Conservation (phyloP, 2,888 invertebrate species). For the Agriopis marginaria region DNA sequence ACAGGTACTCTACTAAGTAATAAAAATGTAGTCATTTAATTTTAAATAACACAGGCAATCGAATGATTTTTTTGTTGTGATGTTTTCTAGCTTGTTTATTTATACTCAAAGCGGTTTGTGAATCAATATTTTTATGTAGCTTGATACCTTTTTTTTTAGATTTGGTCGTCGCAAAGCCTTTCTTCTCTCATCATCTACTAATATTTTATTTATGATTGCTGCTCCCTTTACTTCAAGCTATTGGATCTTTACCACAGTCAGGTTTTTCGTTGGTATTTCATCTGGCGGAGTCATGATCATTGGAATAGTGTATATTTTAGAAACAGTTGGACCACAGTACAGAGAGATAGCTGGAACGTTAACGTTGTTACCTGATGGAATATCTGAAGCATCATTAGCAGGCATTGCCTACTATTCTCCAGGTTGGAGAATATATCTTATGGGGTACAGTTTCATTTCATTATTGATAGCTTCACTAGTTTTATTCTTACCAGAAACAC, state of each 20-base stretch:
- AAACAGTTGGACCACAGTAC: conserved; percentile 84
- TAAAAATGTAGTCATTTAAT: not conserved
- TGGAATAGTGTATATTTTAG: conserved; percentile 81
- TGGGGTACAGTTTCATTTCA: conserved; percentile 52
- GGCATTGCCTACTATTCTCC: conserved; percentile 60
- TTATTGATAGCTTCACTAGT: conserved; percentile 54
- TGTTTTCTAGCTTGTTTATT: not conserved
- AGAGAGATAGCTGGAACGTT: conserved; percentile 69
- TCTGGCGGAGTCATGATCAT: conserved; percentile 91
- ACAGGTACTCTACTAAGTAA: conserved; percentile 52
- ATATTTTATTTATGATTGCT: conserved; percentile 87
- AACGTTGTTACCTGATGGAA: conserved; percentile 58
- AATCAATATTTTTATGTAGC: not conserved
- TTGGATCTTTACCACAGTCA: conserved; percentile 83
- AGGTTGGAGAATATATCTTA: conserved; percentile 60
- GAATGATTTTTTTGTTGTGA: not conserved
- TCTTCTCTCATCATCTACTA: conserved; percentile 88
- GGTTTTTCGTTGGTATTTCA: conserved; percentile 89
- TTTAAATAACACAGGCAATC: not conserved
- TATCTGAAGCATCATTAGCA: conserved; percentile 60
- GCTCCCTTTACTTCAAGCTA: conserved; percentile 88
- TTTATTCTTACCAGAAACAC: conserved; percentile 62
- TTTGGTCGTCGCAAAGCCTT: conserved; percentile 85
- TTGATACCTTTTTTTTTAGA: conserved; percentile 49
- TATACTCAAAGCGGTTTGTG: not conserved